Evolutionary conservation across 23 tunicate species (phyloP), one percentile per base, ranked within the genome.

Genomic region (Phallusia fumigata): DNA sequence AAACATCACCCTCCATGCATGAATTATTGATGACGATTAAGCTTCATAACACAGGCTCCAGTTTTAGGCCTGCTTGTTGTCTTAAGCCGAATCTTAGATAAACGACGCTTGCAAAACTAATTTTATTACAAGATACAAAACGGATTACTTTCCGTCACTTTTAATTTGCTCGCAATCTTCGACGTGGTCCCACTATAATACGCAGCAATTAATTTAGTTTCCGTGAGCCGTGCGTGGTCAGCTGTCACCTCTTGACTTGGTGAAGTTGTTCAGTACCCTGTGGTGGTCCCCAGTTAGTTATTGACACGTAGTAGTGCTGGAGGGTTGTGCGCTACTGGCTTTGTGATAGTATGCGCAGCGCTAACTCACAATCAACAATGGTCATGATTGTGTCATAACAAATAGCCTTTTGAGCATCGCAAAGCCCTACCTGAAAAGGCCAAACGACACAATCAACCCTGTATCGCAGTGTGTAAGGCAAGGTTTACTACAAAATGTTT

Each of bases 201-300:
- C 69, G 69, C 69, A 58, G 69, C 69, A 58, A 24, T 58, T 58
- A 58, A 22, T 58, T 58, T 58, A 40, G 69, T 24, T 58, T 58
- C 69, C 69, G 69, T 58, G 26, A 1, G 69, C 47, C 47, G n/a
- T 10, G 47, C 10, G 47, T 40, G 47, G 47, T 40, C 47, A 40
- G 47, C 47, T 40, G 47, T 40, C 47, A 40, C 47, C 47, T 40
- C 47, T 40, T 40, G 47, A 40, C 47, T 40, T 40, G 47, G 10
- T 40, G 10, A 40, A 40, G 47, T 40, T 58, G 69, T 58, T 58
- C 26, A 24, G 28, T 5, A 58, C 28, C 26, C 69, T 58, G 69
- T 16, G 69, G 26, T 58, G 69, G 28, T 58, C 28, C 69, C 69
- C 16, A 6, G 69, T 58, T 24, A 3, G 13, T 22, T 58, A 21